phyloP scores from a whole-genome alignment of 1,140 invertebrate genomes.

The Ceratitis capitata region DNA sequence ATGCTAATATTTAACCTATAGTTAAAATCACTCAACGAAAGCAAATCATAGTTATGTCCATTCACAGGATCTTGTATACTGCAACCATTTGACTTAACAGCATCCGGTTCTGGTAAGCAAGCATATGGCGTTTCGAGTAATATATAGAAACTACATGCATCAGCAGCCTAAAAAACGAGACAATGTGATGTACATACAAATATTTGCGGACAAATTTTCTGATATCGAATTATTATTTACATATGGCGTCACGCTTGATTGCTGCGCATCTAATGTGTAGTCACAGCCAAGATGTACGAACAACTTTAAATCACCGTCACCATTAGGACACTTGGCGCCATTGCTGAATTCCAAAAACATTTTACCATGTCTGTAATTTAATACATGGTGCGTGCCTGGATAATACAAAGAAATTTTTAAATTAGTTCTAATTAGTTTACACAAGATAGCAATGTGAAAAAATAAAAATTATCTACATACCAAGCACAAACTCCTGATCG shows the following conservation, averaged over 20 bases:
- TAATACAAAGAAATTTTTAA: background rate
- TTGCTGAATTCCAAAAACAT: constrained; percentile 55
- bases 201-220: too few relatives aligned
- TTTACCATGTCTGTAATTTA: constrained; percentile 53
- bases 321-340: constrained; percentile 54
- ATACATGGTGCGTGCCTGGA: constrained; percentile 55
- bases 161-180: constrained; percentile 45
- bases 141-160: constrained; percentile 56
- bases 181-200: too few relatives aligned
- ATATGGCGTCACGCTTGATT: constrained; percentile 51
- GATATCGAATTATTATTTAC: too few relatives aligned
- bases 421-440: background rate
- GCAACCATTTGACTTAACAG: constrained; percentile 55
- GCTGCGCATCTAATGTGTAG: constrained; percentile 54
- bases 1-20: constrained; percentile 46
- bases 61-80: constrained; percentile 50
- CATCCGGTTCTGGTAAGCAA: constrained; percentile 57
- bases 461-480: constrained; percentile 44
- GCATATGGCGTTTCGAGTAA: constrained; percentile 53
- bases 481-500: constrained; percentile 58
- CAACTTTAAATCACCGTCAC: constrained; percentile 51
- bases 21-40: constrained; percentile 59
- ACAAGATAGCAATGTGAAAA: background rate
- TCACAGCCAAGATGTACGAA: constrained; percentile 55
- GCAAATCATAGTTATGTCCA: constrained; percentile 54